Evolutionary conservation across 2,888 invertebrate genomes (phyloP).

Genomic region (Teinopalpus imperialis): DNA sequence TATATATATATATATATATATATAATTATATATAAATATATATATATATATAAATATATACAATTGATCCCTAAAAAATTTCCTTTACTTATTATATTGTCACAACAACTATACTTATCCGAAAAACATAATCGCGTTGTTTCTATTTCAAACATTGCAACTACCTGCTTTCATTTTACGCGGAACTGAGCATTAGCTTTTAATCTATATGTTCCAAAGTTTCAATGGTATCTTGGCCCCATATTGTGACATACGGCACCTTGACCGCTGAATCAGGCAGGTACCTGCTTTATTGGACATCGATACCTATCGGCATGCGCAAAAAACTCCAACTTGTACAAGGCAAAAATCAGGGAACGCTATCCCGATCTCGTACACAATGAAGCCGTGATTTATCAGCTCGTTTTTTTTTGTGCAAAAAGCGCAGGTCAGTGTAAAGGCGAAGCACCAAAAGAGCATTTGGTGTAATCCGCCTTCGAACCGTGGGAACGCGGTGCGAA

Average conservation of each 20-base stretch:
- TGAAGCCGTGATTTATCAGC: conserved; percentile 74
- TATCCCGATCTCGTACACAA: conserved; percentile 64
- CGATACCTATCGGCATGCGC: conserved; percentile 58
- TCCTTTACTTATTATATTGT: no score
- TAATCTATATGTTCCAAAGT: conserved; percentile 24
- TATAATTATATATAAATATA: no score
- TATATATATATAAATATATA: no score
- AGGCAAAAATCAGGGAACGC: conserved; percentile 61
- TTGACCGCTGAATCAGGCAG: conserved; percentile 76
- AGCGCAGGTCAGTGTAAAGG: conserved; percentile 72
- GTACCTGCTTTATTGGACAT: conserved; percentile 67
- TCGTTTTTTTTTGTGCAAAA: conserved; percentile 75
- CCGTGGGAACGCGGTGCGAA: conserved; percentile 65
- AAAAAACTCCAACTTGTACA: conserved; percentile 61
- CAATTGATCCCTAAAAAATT: no score
- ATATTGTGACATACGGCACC: conserved; percentile 77
- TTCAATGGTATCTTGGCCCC: conserved; percentile 56
- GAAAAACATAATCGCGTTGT: no score
- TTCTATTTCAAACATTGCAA: no score
- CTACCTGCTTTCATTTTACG: conserved; percentile 43
- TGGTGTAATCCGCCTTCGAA: conserved; percentile 68
- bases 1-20: no score
- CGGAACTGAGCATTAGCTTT: conserved; percentile 52
- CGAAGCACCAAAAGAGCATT: conserved; percentile 79
- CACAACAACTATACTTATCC: no score